phyloP scores from a whole-genome alignment of 2,888 invertebrate species.

The Boloria selene region DNA sequence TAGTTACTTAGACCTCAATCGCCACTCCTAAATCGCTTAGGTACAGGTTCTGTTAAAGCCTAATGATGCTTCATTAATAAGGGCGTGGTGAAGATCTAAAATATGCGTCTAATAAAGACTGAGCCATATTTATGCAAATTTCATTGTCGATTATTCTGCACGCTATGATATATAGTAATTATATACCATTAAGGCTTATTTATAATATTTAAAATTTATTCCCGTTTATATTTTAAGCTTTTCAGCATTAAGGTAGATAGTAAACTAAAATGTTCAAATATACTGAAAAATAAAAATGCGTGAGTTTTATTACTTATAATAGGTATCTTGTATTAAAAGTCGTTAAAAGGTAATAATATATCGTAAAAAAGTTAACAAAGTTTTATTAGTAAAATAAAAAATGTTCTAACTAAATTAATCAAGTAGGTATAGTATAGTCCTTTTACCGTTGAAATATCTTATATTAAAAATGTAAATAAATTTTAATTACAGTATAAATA shows the following conservation, averaged over 20 bases:
- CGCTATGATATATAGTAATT: slow-evolving; percentile 16
- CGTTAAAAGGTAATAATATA: too few relatives aligned
- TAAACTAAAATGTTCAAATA: background rate
- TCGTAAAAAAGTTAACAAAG: too few relatives aligned
- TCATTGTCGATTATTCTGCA: slow-evolving; percentile 13
- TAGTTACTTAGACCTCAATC: background rate
- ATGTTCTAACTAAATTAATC: too few relatives aligned
- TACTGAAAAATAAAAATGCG: too few relatives aligned
- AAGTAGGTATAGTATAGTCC: too few relatives aligned
- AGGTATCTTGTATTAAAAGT: too few relatives aligned
- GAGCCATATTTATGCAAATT: slow-evolving; percentile 21
- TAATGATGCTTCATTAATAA: slow-evolving; percentile 30
- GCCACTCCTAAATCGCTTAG: slow-evolving; percentile 7
- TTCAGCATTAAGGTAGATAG: background rate
- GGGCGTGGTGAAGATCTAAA: slow-evolving; percentile 24
- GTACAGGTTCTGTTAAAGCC: slow-evolving; percentile 7
- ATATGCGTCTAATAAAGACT: slow-evolving; percentile 21
- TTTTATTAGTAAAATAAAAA: too few relatives aligned
- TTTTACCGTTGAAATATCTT: too few relatives aligned
- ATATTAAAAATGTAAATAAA: too few relatives aligned
- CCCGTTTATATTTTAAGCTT: background rate
- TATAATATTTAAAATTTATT: slow-evolving; percentile 11
- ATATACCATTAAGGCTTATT: slow-evolving; percentile 5
- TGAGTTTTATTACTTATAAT: too few relatives aligned
- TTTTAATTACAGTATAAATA: too few relatives aligned